Base-by-base conservation (phyloP, 2,888 invertebrate species). In the Xanthia icteritia region DNA sequence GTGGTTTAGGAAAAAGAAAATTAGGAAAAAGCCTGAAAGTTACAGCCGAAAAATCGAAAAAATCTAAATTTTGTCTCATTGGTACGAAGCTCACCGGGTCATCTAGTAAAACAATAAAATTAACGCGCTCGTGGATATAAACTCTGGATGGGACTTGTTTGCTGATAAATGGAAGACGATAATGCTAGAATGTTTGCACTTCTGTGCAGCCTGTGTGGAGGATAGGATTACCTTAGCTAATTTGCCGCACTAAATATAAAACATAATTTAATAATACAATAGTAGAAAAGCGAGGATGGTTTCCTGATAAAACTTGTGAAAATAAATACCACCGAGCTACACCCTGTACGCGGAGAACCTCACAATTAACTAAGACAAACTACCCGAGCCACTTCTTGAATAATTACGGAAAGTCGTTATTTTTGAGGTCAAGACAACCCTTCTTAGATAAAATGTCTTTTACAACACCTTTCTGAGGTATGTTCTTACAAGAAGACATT, bases 321-420 rank as follows among this genome's bases (percentile, higher is more conserved):
- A 42, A 54, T 2, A 27, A 13, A 17, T 20, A 31, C 48, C 11
- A 17, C 17, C 2, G 17, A 31, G 42, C 13, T 56, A 73, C 54
- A 42, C 9, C 73, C 5, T 31, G 31, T 13, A 5, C 42, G 42
- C 3, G n/a, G n/a, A n/a, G 45, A n/a, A 39, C 36, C 15, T 27
- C 8, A 39, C 17, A 78, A 39, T 78, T 66, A 66, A 39, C 27
- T 5, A 56, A 39, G 23, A 78, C 56, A 70, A 82, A 82, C 36
- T 63, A 58, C 51, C 39, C 17, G 56, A 31, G 31, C 15, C n/a
- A 27, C n/a, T 58, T 27, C 36, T 63, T 73, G 51, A 70, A 67
- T 54, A 69, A 68, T 73, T 66, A 67, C 13, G 11, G 5, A 15
- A 60, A 56, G n/a, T 17, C 23, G 6, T 63, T 58, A 58, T 23